Conservation (phyloP, 1,140 invertebrate genomes). For the Zaprionus nigranus region DNA sequence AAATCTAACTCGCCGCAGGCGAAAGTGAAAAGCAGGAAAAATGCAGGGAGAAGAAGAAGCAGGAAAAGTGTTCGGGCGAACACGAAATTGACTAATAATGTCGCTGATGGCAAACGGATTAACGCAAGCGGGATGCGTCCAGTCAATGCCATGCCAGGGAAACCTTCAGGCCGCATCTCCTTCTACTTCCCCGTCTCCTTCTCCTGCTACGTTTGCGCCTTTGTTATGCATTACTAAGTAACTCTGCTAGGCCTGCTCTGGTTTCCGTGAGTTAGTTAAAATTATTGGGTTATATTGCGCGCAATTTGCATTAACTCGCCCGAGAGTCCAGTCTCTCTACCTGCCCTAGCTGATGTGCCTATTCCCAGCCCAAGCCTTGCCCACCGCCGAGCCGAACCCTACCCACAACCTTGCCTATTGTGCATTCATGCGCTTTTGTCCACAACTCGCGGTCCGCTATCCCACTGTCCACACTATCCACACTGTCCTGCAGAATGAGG, state of each 20-base stretch:
- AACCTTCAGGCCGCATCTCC: conserved; percentile 1
- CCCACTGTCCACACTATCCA: conserved; percentile 19
- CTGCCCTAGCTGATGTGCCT: conserved; percentile 33
- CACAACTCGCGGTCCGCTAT: conserved; percentile 10
- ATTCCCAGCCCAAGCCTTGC: conserved; percentile 65
- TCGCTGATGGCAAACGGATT: conserved; percentile 81
- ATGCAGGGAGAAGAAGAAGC: background rate
- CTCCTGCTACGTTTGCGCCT: conserved; percentile 11
- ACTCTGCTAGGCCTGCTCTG: conserved; percentile 37
- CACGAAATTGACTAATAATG: conserved; percentile 78
- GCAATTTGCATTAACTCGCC: conserved; percentile 82
- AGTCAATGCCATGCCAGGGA: too few species aligned
- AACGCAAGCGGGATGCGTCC: conserved; percentile 40
- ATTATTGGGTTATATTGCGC: conserved; percentile 84
- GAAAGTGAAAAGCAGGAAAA: conserved; percentile 32
- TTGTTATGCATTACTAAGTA: conserved; percentile 72
- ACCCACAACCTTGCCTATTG: conserved; percentile 82
- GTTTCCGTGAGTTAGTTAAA: conserved; percentile 69
- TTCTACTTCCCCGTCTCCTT: background rate
- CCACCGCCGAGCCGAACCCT: conserved; percentile 48
- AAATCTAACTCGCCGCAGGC: conserved; percentile 73
- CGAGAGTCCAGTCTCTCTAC: conserved; percentile 12
- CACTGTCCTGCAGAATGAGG: conserved; percentile 47
- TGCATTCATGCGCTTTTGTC: conserved; percentile 63
- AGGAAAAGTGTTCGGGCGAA: conserved; percentile 26